Base-by-base conservation (phyloP, 2,113 vertebrate species). In the Scalopus aquaticus region DNA sequence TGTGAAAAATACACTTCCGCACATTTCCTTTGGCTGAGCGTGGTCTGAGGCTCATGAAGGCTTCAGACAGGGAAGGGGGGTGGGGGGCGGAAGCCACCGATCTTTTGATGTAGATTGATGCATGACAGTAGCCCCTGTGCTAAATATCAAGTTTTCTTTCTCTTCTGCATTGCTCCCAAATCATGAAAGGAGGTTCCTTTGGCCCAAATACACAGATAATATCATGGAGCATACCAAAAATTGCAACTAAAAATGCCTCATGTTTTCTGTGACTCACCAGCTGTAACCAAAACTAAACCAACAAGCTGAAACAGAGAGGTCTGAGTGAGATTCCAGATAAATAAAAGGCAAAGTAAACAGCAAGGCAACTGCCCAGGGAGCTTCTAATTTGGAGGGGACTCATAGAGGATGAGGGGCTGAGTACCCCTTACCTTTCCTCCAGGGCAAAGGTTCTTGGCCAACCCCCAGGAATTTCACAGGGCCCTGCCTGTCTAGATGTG, bases 41-140 rank as follows among this genome's bases (percentile, higher is more conserved):
- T 77, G 67, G 72, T 88, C 32, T 72, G 9, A 94, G 92, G 79
- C 64, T 88, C 82, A 73, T 42, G 93, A 83, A 83, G 95, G 80
- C 92, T 91, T 77, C 83, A 37, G 72, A 93, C 86, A 74, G 80
- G 2, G 17, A 3, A 86, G 65, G 39, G n/a, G 64, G 46, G 39
- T 64, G 46, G 11, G 69, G 37, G 76, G 94, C 44, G 89, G 92
- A 93, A 97, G 96, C 74, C 80, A 93, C 51, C 39, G n/a, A 37
- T 90, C 97, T 93, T 98, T 97, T 98, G 90, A 96, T 96, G 96
- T 32, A 58, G 93, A 96, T 58, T 92, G 95, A 95, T 89, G 95
- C 94, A 69, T 97, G 96, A 89, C 94, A 92, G 54, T 90, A 88
- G 77, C n/a, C 77, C 94, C 51, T 67, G 88, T 22, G 17, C 93